phyloP scores from a whole-genome alignment of 2,888 invertebrate species.

The Timandra comae region DNA sequence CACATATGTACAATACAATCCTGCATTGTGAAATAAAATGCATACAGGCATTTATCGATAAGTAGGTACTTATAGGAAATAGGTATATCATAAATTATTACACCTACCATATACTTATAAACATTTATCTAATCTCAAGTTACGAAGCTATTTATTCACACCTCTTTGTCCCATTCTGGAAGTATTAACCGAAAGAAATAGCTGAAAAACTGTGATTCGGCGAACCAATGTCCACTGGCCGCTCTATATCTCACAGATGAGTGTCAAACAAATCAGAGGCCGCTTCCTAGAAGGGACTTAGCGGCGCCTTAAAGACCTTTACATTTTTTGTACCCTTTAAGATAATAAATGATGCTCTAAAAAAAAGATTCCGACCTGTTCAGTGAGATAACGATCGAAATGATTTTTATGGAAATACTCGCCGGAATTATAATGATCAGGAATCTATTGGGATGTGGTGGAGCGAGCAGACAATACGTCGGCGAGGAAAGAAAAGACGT shows the following conservation, averaged over 20 bases:
- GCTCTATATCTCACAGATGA: conserved; percentile 67
- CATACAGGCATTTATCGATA: too few species aligned
- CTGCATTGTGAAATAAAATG: too few species aligned
- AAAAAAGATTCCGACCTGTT: conserved; percentile 74
- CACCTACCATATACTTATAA: too few species aligned
- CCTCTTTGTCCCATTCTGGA: conserved; percentile 44
- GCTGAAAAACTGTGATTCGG: conserved; percentile 41
- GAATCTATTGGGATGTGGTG: conserved; percentile 71
- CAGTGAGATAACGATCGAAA: conserved; percentile 70
- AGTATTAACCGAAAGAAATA: conserved; percentile 27
- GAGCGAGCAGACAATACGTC: conserved; percentile 72
- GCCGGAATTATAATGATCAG: conserved; percentile 71
- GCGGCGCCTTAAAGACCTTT: conserved; percentile 70
- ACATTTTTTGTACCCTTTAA: conserved; percentile 67
- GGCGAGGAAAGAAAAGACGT: conserved; percentile 49
- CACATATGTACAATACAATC: too few species aligned
- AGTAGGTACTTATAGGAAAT: too few species aligned
- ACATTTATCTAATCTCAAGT: too few species aligned
- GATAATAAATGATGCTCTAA: conserved; percentile 74
- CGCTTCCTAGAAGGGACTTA: conserved; percentile 69
- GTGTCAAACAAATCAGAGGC: conserved; percentile 69
- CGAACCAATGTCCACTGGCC: conserved; percentile 55
- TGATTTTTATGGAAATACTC: conserved; percentile 74
- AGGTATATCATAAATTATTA: too few species aligned
- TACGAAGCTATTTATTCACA: too few species aligned